phyloP scores from a whole-genome alignment of 2,797 vertebrate genomes.

The Furcifer pardalis region DNA sequence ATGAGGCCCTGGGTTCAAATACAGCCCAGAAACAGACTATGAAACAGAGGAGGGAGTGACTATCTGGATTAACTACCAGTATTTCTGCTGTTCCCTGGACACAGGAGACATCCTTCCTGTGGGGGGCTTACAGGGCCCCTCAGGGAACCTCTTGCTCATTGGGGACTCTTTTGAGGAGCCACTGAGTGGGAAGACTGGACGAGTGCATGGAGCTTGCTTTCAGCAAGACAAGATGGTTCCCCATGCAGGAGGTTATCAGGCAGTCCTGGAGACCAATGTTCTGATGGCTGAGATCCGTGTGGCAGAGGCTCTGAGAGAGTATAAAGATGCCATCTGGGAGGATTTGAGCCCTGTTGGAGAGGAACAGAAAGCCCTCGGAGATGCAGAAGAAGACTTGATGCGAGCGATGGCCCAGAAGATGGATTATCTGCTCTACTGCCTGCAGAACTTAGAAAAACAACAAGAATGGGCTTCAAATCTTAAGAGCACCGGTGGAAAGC shows the following conservation, averaged over 20 bases:
- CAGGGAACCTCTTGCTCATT: conserved; percentile 68
- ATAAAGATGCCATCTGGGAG: conserved; percentile 69
- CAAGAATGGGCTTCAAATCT: conserved; percentile 69
- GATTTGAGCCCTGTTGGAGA: conserved; percentile 43
- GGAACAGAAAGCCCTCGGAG: conserved; percentile 59
- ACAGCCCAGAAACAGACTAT: background rate
- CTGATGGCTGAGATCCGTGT: conserved; percentile 75
- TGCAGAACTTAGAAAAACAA: conserved; percentile 77
- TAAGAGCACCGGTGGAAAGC: conserved; percentile 74
- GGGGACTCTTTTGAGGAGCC: conserved; percentile 84
- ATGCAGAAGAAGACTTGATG: conserved; percentile 74
- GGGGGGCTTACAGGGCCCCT: conserved; percentile 76
- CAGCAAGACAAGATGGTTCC: conserved; percentile 74
- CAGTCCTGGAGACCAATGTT: conserved; percentile 80
- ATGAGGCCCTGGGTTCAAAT: background rate
- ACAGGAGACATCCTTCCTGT: conserved; percentile 84
- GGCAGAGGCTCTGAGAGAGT: conserved; percentile 69
- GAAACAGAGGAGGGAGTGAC: background rate
- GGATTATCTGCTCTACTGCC: conserved; percentile 77
- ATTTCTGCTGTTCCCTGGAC: conserved; percentile 13
- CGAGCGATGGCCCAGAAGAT: conserved; percentile 74
- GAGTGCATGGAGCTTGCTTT: conserved; percentile 76
- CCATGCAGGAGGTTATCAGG: conserved; percentile 80
- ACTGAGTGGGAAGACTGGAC: conserved; percentile 79
- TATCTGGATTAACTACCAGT: background rate